These are phyloP conservation scores for Conchocele bisecta DNA, from an alignment of 2,888 invertebrate species.

Conservation along the genomic window DNA sequence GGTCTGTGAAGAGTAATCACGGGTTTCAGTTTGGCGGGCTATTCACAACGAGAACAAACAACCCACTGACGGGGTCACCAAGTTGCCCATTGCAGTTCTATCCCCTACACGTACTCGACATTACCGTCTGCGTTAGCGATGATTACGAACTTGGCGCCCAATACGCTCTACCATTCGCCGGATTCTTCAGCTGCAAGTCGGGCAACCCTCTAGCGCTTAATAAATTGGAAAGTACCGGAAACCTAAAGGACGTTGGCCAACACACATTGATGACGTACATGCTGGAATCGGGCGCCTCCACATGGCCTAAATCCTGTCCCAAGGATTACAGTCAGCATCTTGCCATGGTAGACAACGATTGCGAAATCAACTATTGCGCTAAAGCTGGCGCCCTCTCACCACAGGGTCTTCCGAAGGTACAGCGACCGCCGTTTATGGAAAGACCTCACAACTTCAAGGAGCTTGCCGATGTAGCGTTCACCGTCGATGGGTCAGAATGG, in stretches of 20 bases:
- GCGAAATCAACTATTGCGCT: slow-evolving; percentile 72
- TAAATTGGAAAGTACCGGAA: not conserved
- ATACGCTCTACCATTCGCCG: slow-evolving; percentile 71
- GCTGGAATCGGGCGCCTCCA: slow-evolving; percentile 29
- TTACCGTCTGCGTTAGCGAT: slow-evolving; percentile 73
- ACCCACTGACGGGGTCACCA: slow-evolving; percentile 63
- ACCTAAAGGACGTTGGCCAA: no score
- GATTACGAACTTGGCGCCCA: slow-evolving; percentile 67
- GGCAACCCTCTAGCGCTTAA: slow-evolving; percentile 66
- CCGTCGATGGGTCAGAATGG: no score
- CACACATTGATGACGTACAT: slow-evolving; percentile 46
- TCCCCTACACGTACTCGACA: slow-evolving; percentile 58
- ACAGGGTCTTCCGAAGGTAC: slow-evolving; percentile 62
- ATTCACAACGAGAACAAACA: slow-evolving; percentile 58
- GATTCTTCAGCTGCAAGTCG: slow-evolving; percentile 71
- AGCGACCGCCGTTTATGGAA: slow-evolving; percentile 71
- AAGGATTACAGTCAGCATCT: slow-evolving; percentile 73
- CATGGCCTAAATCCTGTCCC: slow-evolving; percentile 71
- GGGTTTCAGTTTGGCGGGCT: slow-evolving; percentile 76
- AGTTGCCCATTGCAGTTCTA: slow-evolving; percentile 69
- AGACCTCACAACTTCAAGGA: slow-evolving; percentile 44
- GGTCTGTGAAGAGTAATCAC: slow-evolving; percentile 47
- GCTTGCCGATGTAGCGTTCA: no score
- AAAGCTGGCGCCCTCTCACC: slow-evolving; percentile 64
- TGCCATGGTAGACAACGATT: slow-evolving; percentile 66